These are phyloP conservation scores for Anarsia innoxiella DNA, from an alignment of 2,888 invertebrate species.

Conservation along the genomic window DNA sequence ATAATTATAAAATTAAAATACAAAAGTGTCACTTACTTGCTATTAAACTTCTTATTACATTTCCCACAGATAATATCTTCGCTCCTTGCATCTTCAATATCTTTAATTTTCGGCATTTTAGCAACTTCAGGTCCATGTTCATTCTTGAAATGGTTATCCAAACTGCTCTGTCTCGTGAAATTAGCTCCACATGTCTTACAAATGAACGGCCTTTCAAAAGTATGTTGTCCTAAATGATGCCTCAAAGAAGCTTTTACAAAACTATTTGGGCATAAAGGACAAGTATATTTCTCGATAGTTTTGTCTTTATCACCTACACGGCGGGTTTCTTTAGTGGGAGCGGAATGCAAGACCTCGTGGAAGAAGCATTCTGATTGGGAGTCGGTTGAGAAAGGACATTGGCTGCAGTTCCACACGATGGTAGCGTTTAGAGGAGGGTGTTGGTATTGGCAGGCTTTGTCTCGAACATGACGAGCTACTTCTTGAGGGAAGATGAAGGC, in stretches of 20 bases:
- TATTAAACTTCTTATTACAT: conserved; percentile 39
- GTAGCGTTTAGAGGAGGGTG: conserved; percentile 24
- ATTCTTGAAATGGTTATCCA: conserved; percentile 75
- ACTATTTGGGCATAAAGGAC: conserved; percentile 79
- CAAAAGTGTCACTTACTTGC: conserved; percentile 34
- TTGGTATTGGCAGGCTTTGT: conserved; percentile 72
- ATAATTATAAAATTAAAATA: too few relatives aligned
- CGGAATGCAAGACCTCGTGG: conserved; percentile 81
- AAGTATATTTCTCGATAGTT: conserved; percentile 70
- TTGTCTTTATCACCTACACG: conserved; percentile 36
- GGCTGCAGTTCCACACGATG: conserved; percentile 73
- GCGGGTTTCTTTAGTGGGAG: conserved; percentile 42
- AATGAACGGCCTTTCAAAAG: conserved; percentile 81
- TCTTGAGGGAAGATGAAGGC: conserved; percentile 83
- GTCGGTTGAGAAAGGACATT: conserved; percentile 77
- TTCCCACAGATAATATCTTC: conserved; percentile 32
- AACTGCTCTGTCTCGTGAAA: conserved; percentile 80
- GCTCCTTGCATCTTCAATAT: conserved; percentile 20
- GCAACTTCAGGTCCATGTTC: conserved; percentile 54
- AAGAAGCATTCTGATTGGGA: conserved; percentile 83
- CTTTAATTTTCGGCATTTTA: conserved; percentile 23
- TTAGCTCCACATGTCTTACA: conserved; percentile 78
- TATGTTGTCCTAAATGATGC: conserved; percentile 82
- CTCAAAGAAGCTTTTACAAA: conserved; percentile 80
- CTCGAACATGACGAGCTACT: conserved; percentile 81